Conservation (phyloP, 1,140 invertebrate species). For the Drosophila bifasciata region DNA sequence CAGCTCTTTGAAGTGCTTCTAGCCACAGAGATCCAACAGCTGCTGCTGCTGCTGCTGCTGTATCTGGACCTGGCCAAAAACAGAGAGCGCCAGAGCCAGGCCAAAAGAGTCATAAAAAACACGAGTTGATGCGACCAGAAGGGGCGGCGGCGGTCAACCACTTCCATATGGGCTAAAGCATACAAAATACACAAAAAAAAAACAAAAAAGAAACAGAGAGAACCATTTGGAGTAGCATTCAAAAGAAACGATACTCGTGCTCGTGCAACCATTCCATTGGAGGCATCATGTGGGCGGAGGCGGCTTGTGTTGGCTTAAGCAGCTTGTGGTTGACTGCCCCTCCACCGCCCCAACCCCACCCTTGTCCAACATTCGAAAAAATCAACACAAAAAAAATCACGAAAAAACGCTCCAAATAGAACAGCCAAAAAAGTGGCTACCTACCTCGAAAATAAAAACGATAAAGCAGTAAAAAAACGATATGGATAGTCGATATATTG, state of each 20-base stretch:
- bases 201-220: slow-evolving; percentile 6
- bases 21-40: slow-evolving; percentile 18
- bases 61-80: slow-evolving; percentile 14
- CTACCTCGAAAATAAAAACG: too few species aligned
- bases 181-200: not conserved
- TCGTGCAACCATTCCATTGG: too few species aligned
- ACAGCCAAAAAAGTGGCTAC: too few species aligned
- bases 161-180: slow-evolving; percentile 35
- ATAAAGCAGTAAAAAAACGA: too few species aligned
- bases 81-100: slow-evolving; percentile 13
- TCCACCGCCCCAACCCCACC: too few species aligned
- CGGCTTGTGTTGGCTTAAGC: slow-evolving; percentile 5
- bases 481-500: too few species aligned
- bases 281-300: slow-evolving; percentile 8
- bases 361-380: too few species aligned
- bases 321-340: slow-evolving; percentile 1
- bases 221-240: not conserved
- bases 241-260: not conserved
- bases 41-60: slow-evolving; percentile 1
- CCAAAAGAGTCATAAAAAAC: slow-evolving; percentile 39
- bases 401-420: too few species aligned
- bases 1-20: slow-evolving; percentile 51
- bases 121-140: slow-evolving; percentile 26
- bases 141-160: slow-evolving; percentile 24
- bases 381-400: too few species aligned